These are phyloP conservation scores for Shargacucullia verbasci DNA, from an alignment of 2,888 invertebrate species.

Conservation along the genomic window DNA sequence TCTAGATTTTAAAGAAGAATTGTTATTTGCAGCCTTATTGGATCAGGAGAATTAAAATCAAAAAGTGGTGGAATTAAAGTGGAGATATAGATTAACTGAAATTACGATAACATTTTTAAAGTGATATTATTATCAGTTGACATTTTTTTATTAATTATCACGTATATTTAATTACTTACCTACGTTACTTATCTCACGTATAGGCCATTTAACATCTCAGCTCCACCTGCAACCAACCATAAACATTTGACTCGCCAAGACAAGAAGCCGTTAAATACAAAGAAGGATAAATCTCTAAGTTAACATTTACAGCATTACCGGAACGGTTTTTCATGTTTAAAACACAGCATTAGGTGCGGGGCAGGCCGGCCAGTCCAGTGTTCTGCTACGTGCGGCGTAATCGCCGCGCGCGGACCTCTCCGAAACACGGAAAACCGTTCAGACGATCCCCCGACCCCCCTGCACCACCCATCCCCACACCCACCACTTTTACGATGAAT, in stretches of 20 bases:
- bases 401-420: slow-evolving; percentile 84
- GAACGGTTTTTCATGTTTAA: slow-evolving; percentile 88
- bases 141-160: no score
- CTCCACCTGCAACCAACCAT: slow-evolving; percentile 47
- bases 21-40: no score
- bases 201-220: slow-evolving; percentile 45
- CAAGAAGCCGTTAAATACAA: slow-evolving; percentile 70
- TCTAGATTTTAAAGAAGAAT: no score
- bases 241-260: slow-evolving; percentile 60
- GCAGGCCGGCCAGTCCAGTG: slow-evolving; percentile 74
- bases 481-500: slow-evolving; percentile 89
- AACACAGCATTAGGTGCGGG: slow-evolving; percentile 83
- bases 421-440: slow-evolving; percentile 89
- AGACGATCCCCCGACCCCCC: slow-evolving; percentile 75
- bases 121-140: no score
- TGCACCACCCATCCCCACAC: slow-evolving; percentile 63
- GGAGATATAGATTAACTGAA: no score
- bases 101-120: no score
- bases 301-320: slow-evolving; percentile 85
- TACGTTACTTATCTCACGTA: slow-evolving; percentile 52
- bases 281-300: slow-evolving; percentile 74
- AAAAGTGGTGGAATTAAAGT: no score
- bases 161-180: no score
- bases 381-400: slow-evolving; percentile 84
- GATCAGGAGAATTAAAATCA: no score